phyloP scores from a whole-genome alignment of 2,888 invertebrate genomes.

The Nomada ferruginata region DNA sequence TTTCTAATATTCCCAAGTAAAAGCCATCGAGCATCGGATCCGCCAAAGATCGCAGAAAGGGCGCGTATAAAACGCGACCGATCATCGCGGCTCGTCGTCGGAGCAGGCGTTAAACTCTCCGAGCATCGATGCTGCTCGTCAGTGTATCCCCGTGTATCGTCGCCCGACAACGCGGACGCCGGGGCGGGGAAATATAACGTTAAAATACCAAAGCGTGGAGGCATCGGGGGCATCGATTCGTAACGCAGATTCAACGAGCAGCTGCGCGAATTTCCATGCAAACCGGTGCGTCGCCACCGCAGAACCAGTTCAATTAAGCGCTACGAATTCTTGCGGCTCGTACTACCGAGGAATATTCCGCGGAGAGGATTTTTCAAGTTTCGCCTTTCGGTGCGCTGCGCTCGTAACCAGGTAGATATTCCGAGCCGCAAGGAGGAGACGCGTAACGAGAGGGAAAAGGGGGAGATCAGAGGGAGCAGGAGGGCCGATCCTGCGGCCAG shows the following conservation, averaged over 20 bases:
- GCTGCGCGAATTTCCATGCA: conserved; percentile 25
- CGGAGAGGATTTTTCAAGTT: conserved; percentile 29
- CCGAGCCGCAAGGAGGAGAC: conserved; percentile 45
- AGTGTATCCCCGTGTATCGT: too few relatives aligned
- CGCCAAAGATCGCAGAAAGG: too few relatives aligned
- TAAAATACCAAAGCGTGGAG: neutral
- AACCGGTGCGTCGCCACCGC: conserved; percentile 7
- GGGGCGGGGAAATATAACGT: neutral
- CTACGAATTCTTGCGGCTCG: conserved; percentile 60
- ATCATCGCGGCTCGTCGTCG: too few relatives aligned
- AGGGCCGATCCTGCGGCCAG: conserved; percentile 74
- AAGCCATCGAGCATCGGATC: too few relatives aligned
- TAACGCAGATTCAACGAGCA: neutral
- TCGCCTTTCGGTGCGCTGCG: conserved; percentile 51
- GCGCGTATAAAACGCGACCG: too few relatives aligned
- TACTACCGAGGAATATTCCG: conserved; percentile 52
- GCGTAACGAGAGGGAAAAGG: conserved; percentile 10
- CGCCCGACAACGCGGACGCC: neutral
- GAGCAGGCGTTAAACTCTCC: conserved; percentile 19
- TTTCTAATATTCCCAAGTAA: too few relatives aligned
- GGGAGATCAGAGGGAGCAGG: conserved; percentile 16
- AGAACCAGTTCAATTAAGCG: conserved; percentile 64
- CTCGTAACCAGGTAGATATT: conserved; percentile 58
- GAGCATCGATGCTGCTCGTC: neutral
- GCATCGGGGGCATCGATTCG: conserved; percentile 23